Conservation (phyloP, 2,888 invertebrate genomes). For the Meandrusa payeni region DNA sequence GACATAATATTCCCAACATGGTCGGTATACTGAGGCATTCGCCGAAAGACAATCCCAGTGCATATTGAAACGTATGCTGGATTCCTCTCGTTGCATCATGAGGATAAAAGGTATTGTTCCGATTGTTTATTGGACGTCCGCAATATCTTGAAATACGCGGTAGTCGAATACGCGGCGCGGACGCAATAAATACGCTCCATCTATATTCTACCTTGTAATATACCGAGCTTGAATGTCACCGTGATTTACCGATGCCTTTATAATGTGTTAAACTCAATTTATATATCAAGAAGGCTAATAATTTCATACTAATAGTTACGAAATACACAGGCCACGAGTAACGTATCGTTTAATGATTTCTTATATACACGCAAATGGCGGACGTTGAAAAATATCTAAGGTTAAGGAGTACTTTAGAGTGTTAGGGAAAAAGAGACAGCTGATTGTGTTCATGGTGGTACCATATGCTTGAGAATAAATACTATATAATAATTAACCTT, state of each 20-base stretch:
- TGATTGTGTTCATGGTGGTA: too few species aligned
- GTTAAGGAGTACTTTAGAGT: too few species aligned
- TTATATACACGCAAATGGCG: too few species aligned
- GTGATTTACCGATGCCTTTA: conserved; percentile 17
- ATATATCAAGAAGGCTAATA: background rate
- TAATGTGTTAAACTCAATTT: conserved; percentile 10
- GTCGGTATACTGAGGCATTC: conserved; percentile 17
- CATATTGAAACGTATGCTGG: conserved; percentile 31
- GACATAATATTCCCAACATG: conserved; percentile 16
- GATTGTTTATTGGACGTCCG: conserved; percentile 39
- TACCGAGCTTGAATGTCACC: conserved; percentile 16
- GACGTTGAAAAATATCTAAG: too few species aligned
- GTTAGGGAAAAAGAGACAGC: too few species aligned
- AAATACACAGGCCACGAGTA: too few species aligned
- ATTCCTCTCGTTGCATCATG: conserved; percentile 37
- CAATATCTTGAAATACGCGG: conserved; percentile 37
- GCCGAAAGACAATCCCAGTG: conserved; percentile 22
- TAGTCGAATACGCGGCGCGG: conserved; percentile 34
- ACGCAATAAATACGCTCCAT: conserved; percentile 34
- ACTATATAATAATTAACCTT: too few species aligned
- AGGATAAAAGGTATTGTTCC: conserved; percentile 41
- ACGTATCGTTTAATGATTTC: too few species aligned
- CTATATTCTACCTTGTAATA: conserved; percentile 22
- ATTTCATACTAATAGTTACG: conserved; percentile 3
- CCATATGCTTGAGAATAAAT: too few species aligned